Percentiles rank a stretch among this genome's conserved stretches.
phyloP scores from a whole-genome alignment of 2,113 vertebrate genomes.

The Cebus imitator region DNA sequence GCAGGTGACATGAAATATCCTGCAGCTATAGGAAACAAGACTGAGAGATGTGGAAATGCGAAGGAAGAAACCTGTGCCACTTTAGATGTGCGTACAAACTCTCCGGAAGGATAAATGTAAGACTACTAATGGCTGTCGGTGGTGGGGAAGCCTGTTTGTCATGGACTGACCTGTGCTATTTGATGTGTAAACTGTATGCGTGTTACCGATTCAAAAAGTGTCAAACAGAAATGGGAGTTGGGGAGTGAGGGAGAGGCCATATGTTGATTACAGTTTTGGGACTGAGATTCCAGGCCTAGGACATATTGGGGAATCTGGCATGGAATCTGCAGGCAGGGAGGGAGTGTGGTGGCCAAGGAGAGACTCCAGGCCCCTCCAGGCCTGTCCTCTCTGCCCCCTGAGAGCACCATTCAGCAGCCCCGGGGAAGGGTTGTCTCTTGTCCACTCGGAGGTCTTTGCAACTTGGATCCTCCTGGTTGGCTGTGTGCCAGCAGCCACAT shows the following conservation, averaged over 20 bases:
- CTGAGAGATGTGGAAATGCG: not conserved
- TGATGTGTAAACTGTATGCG: not conserved
- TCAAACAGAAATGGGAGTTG: not conserved
- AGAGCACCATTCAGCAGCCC: not conserved
- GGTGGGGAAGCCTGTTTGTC: not conserved
- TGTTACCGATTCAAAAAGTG: not conserved
- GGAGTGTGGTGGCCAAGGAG: not conserved
- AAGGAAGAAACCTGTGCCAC: not conserved
- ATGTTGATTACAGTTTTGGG: not conserved
- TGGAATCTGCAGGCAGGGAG: not conserved
- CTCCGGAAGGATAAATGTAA: not conserved
- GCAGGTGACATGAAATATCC: not conserved
- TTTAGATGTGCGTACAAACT: rapidly evolving
- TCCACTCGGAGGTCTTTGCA: not conserved
- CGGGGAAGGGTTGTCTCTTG: not conserved
- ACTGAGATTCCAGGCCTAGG: not conserved
- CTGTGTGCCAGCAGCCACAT: conserved; percentile 9
- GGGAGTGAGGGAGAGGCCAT: not conserved
- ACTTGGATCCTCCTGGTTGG: conserved; percentile 9
- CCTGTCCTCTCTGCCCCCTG: not conserved
- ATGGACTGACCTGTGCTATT: not conserved
- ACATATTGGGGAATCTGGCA: not conserved
- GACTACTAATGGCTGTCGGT: too few species aligned
- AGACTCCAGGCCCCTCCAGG: not conserved
- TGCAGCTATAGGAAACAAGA: not conserved